phyloP scores from a whole-genome alignment of 2,113 vertebrate species.

The Tragelaphus buxtoni region DNA sequence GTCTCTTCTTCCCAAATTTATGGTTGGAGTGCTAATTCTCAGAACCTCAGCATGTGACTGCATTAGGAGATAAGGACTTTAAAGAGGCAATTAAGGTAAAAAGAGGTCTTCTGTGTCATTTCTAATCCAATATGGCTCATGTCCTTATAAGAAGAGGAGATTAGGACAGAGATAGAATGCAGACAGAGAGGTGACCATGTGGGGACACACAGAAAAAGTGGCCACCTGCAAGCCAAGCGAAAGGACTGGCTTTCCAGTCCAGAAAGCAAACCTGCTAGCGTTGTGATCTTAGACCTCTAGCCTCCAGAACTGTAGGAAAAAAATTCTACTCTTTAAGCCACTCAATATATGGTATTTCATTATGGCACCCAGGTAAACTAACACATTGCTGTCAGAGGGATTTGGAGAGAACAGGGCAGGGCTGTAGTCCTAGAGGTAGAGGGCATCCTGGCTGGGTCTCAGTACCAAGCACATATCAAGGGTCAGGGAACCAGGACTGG shows the following conservation, averaged over 20 bases:
- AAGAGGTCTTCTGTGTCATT: neutral
- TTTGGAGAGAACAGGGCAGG: neutral
- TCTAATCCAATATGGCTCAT: neutral
- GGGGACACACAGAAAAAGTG: neutral
- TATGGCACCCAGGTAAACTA: neutral
- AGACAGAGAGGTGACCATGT: neutral
- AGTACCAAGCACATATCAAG: neutral
- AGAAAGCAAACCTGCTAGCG: neutral
- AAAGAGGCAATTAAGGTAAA: neutral
- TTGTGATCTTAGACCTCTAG: neutral
- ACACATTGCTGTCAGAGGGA: neutral
- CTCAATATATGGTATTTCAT: neutral
- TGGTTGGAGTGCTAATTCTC: neutral
- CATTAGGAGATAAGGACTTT: neutral
- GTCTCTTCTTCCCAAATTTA: neutral
- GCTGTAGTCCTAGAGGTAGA: neutral
- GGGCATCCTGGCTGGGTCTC: neutral
- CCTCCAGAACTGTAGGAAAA: neutral
- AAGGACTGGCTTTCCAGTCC: neutral
- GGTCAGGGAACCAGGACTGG: neutral
- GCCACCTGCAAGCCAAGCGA: neutral
- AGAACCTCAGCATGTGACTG: neutral
- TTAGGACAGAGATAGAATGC: neutral
- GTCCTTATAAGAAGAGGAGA: neutral
- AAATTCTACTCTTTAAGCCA: neutral